These are phyloP conservation scores for Agapetus fuscipes DNA, from an alignment of 2,888 invertebrate genomes.

Conservation along the genomic window DNA sequence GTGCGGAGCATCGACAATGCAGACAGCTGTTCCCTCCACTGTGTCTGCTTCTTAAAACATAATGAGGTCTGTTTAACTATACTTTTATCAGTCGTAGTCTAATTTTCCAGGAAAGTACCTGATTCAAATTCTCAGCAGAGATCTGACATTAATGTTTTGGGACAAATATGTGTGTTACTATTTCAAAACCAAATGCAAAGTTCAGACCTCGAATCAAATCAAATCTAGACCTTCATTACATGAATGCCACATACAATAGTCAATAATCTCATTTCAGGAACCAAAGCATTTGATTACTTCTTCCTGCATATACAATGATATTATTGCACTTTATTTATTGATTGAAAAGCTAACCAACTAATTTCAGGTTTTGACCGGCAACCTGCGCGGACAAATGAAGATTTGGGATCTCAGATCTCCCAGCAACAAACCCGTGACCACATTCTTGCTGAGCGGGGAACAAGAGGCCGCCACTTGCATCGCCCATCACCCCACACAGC, in stretches of 20 bases:
- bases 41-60: conserved; percentile 63
- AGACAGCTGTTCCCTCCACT: conserved; percentile 73
- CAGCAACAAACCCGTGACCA: conserved; percentile 52
- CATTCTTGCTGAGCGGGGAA: conserved; percentile 67
- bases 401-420: conserved; percentile 72
- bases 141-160: too few species aligned
- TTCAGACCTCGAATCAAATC: too few species aligned
- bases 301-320: background rate
- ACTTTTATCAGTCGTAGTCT: background rate
- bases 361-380: conserved; percentile 66
- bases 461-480: conserved; percentile 66
- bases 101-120: too few species aligned
- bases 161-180: too few species aligned
- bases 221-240: too few species aligned
- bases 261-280: background rate
- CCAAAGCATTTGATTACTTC: background rate
- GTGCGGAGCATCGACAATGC: conserved; percentile 50
- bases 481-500: conserved; percentile 77
- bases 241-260: too few species aligned
- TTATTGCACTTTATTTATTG: background rate
- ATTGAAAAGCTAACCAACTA: background rate
- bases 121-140: too few species aligned
- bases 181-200: too few species aligned
- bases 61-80: conserved; percentile 35
- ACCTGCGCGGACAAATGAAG: conserved; percentile 82